Evolutionary conservation across 2,797 vertebrate genomes (phyloP).

Genomic region (Crenichthys baileyi): DNA sequence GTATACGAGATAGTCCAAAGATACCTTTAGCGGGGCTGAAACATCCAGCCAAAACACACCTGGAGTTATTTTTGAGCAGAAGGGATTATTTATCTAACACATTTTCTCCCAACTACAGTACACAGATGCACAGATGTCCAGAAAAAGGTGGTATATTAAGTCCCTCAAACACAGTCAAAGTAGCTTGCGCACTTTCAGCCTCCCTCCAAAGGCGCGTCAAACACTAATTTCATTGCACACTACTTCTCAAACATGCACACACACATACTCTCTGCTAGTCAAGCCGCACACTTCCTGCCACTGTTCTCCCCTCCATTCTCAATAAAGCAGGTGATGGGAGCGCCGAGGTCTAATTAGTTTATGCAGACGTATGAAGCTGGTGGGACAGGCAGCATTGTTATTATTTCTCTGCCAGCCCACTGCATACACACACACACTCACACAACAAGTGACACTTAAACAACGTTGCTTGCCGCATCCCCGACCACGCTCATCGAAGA

Average conservation of each 20-base stretch:
- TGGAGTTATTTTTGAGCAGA: conserved; percentile 30
- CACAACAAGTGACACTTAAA: conserved; percentile 75
- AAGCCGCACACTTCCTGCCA: conserved; percentile 61
- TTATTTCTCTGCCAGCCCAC: conserved; percentile 86
- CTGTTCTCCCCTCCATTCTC: conserved; percentile 74
- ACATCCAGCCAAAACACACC: conserved; percentile 30
- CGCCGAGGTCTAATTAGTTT: conserved; percentile 90
- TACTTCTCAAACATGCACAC: conserved; percentile 55
- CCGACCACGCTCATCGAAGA: conserved; percentile 83
- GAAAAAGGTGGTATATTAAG: conserved; percentile 29
- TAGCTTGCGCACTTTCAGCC: conserved; percentile 36
- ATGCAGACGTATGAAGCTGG: conserved; percentile 89
- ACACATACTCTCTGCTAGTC: conserved; percentile 55
- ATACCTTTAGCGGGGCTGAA: conserved; percentile 27
- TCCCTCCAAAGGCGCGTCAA: conserved; percentile 44
- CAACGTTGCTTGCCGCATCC: conserved; percentile 75
- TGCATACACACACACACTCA: conserved; percentile 51
- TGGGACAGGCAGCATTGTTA: conserved; percentile 90
- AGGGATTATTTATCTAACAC: conserved; percentile 36
- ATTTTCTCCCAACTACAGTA: conserved; percentile 15
- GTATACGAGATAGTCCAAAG: conserved; percentile 39
- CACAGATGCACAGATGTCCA: conserved; percentile 9
- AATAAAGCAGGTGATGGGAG: conserved; percentile 87
- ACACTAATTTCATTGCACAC: conserved; percentile 55
- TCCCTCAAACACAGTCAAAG: conserved; percentile 31